Evolutionary conservation across 2,113 vertebrate species (phyloP), one percentile per base, ranked within the genome.

Genomic region (Tachycineta bicolor): DNA sequence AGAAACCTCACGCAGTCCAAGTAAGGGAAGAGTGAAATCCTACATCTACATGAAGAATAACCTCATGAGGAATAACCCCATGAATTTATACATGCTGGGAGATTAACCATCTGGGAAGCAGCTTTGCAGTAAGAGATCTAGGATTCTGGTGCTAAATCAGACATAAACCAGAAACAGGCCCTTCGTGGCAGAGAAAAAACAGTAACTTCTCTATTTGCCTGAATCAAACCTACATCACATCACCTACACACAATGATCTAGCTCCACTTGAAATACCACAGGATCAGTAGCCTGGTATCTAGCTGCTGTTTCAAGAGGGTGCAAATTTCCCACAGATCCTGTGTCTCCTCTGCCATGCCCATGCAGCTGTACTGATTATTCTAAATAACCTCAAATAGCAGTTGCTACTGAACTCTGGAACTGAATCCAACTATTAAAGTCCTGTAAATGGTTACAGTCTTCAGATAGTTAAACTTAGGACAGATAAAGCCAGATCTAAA

Each of bases 71-170:
- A 68, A 63, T 53, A 83, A 59, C 2, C 3, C 11, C 44, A 28
- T 33, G 18, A 26, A 75, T 2, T 21, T 65, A 11, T 33, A 50
- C 0, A 0, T 21, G 5, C 16, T 29, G 34, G 6, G 15, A 33
- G 9, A 59, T 25, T 16, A 39, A 22, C 5, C 6, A 31, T 15
- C 15, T 73, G 12, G 55, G 56, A 83, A 39, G 12, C 34, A 64
- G 12, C 28, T 90, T 70, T 67, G 33, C 37, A 67, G 29, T n/a
- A 56, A 58, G 10, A 90, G 18, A 49, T 44, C 31, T 18, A 6
- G 20, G 15, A n/a, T 52, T 71, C 64, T 78, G 33, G 8, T 59
- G 63, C 55, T 39, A 33, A 29, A 3, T 18, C 28, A 17, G 12
- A n/a, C 23, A 28, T 14, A 43, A 58, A n/a, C 3, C n/a, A 64